Conservation (phyloP, 2,113 vertebrate genomes). For the Antigone vipio region DNA sequence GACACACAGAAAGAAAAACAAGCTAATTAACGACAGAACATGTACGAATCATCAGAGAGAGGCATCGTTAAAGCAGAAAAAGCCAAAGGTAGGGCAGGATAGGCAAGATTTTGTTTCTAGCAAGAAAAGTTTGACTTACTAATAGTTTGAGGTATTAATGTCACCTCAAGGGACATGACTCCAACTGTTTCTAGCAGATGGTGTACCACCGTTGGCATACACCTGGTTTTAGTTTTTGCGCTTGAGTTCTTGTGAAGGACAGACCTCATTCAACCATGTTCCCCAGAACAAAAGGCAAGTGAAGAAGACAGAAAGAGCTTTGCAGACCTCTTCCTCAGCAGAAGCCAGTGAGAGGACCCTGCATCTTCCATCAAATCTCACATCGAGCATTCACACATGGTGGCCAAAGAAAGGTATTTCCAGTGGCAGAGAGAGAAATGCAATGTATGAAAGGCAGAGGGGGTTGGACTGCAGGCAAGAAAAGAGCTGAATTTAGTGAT, state of each 20-base stretch:
- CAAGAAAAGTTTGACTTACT: not conserved
- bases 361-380: not conserved
- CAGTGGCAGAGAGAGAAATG: not conserved
- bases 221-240: accelerated
- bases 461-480: not conserved
- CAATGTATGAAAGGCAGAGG: accelerated
- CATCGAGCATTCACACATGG: accelerated
- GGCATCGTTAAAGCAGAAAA: not conserved
- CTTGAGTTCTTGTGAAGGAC: not conserved
- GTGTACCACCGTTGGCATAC: accelerated
- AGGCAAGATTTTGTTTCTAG: not conserved
- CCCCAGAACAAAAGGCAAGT: not conserved
- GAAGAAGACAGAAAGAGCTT: accelerated
- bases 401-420: not conserved
- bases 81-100: not conserved
- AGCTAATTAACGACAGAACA: not conserved
- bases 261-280: accelerated
- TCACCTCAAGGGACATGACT: not conserved
- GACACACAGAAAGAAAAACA: not conserved
- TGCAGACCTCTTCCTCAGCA: not conserved
- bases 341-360: not conserved
- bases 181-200: not conserved
- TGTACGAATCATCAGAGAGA: not conserved
- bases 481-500: accelerated
- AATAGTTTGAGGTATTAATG: not conserved